Percentiles rank a stretch among this genome's conserved stretches.
Conservation (phyloP, 64 coral and sea anemone genomes). For the Montipora capricornis region DNA sequence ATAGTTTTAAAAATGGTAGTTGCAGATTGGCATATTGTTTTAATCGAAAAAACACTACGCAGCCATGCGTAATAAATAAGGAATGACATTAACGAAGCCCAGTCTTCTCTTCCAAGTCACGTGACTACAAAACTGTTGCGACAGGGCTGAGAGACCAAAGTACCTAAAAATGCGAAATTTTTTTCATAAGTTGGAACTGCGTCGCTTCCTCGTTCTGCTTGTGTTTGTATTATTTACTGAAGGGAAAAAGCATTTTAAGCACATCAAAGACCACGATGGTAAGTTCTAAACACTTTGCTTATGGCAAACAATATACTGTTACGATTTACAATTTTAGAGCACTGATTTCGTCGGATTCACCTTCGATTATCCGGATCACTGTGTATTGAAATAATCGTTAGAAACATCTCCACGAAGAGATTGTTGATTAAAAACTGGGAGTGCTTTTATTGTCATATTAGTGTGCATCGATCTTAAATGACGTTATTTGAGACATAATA, state of each 20-base stretch:
- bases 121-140: conserved; percentile 4
- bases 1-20: background rate
- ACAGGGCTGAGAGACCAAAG: background rate
- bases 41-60: background rate
- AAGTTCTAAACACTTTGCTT: background rate
- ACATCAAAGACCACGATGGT: background rate
- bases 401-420: too few relatives aligned
- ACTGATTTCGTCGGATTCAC: background rate
- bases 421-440: background rate
- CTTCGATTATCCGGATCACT: background rate
- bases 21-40: too few relatives aligned
- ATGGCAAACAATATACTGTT: background rate
- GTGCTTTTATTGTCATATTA: background rate
- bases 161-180: conserved; percentile 9
- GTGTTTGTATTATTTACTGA: background rate
- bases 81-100: background rate
- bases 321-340: background rate
- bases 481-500: background rate
- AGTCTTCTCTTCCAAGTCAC: background rate
- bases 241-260: conserved; percentile 1
- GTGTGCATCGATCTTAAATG: background rate
- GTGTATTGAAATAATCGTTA: background rate
- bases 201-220: background rate
- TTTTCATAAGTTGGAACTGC: background rate
- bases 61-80: background rate